A percentile compares a stretch with the other conserved stretches of the same genome.
Evolutionary conservation across 2,888 invertebrate genomes (phyloP).

Genomic region (Mythimna loreyi): DNA sequence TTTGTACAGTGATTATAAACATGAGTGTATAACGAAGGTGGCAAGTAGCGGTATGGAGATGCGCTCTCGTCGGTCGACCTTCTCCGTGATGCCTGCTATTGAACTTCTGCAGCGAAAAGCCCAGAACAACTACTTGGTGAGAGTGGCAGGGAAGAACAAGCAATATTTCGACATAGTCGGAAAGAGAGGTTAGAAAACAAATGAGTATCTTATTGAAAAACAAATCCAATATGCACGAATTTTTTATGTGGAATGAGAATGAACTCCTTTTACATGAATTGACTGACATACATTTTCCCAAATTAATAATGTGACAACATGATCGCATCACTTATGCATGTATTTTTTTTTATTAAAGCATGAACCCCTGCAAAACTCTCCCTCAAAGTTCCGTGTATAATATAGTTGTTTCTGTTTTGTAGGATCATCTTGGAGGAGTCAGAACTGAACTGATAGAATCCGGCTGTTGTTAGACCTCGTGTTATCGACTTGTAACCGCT

Average conservation of each 20-base stretch:
- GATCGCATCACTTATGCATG: constrained; percentile 48
- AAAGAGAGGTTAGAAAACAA: constrained; percentile 81
- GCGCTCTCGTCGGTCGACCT: constrained; percentile 78
- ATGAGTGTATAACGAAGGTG: constrained; percentile 75
- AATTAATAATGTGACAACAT: constrained; percentile 4
- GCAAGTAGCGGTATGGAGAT: constrained; percentile 68
- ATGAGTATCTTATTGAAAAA: constrained; percentile 4
- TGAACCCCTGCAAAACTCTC: constrained; percentile 12
- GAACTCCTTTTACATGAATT: constrained; percentile 14
- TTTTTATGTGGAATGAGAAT: constrained; percentile 18
- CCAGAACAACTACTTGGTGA: constrained; percentile 76
- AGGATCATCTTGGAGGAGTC: constrained; percentile 64
- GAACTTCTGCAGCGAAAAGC: constrained; percentile 80
- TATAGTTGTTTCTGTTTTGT: constrained; percentile 55
- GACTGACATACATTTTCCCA: constrained; percentile 19
- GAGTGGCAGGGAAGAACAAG: constrained; percentile 79
- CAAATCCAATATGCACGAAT: constrained; percentile 39
- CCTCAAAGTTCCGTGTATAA: constrained; percentile 22
- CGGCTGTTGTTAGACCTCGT: constrained; percentile 52
- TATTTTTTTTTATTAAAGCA: constrained; percentile 11
- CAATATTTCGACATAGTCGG: constrained; percentile 81
- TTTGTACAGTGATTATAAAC: constrained; percentile 43
- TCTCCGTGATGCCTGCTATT: constrained; percentile 83
- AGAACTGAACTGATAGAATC: constrained; percentile 61
- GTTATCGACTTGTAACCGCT: constrained; percentile 56